Evolutionary conservation across 2,888 invertebrate species (phyloP).

Genomic region (Diarsia brunnea): DNA sequence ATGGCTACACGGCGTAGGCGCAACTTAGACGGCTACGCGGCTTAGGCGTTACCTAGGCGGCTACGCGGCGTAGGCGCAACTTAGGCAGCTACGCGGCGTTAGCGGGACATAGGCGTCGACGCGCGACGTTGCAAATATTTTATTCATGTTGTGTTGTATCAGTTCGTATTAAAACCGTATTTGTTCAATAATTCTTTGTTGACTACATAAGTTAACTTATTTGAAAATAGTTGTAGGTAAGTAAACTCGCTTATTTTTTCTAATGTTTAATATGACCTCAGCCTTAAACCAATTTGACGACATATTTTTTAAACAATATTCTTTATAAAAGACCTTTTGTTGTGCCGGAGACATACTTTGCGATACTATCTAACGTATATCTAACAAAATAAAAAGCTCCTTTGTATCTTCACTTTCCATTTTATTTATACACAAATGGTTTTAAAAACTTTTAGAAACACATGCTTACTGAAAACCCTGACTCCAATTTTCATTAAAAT

Average conservation of each 20-base stretch:
- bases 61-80: conserved; percentile 1
- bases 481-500: neutral
- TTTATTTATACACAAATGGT: conserved; percentile 63
- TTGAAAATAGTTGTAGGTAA: neutral
- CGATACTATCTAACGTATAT: conserved; percentile 73
- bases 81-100: neutral
- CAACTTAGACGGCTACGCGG: neutral
- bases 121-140: neutral
- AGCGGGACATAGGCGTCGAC: neutral
- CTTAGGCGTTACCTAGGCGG: neutral
- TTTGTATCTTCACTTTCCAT: conserved; percentile 73
- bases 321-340: conserved; percentile 74
- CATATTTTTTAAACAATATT: conserved; percentile 71
- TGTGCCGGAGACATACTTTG: conserved; percentile 64
- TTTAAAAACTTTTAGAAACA: conserved; percentile 36
- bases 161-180: neutral
- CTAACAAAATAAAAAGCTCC: conserved; percentile 65
- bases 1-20: neutral
- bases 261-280: conserved; percentile 51
- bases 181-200: neutral
- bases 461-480: conserved; percentile 25
- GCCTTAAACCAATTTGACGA: conserved; percentile 68
- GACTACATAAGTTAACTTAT: neutral
- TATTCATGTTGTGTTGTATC: neutral
- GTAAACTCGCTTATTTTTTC: neutral